Base-by-base conservation (phyloP, 2,797 vertebrate genomes). In the Mallotus villosus region DNA sequence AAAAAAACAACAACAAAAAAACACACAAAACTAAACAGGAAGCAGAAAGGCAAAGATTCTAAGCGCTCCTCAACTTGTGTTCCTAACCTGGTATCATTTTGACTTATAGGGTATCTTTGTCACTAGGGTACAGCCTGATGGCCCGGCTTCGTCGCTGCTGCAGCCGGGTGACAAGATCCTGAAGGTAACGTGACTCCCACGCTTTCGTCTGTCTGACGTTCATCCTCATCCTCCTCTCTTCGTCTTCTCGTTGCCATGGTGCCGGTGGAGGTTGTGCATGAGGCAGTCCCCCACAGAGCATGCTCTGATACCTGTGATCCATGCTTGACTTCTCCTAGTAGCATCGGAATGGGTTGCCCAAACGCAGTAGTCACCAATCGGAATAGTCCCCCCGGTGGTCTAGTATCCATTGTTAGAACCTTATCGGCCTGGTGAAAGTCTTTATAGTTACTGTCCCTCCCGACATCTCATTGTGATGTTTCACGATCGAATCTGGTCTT, bases 21-120 rank as follows among this genome's bases (percentile, higher is more conserved):
- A 27, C 72, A 79, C 76, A 73, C 79, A 85, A 72, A 75, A n/a
- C n/a, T n/a, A 79, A 66, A 81, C 71, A 57, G 67, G 77, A 86
- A 84, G 84, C 82, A 87, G 85, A 92, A 93, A 93, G 93, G 93
- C 92, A 93, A 92, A 94, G 92, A 93, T 93, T 93, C 92, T 94
- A 94, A 93, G 93, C 90, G 92, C 93, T 92, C 90, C 88, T 93
- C 89, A 93, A 92, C 90, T 88, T 94, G 93, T 94, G 94, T 92
- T 96, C 95, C 97, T 99, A 98, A 98, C 96, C 85, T 94, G 96
- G 90, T 98, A 95, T 98, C 96, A 97, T 98, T 99, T 96, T 99
- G 96, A 98, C 96, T 96, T 98, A 97, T 98, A 99, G 98, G 98
- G 98, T 97, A 99, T 99, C 97, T 99, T 99, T 98, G 97, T 99